Conservation (phyloP, 2,113 vertebrate genomes). For the Centropristis striata region DNA sequence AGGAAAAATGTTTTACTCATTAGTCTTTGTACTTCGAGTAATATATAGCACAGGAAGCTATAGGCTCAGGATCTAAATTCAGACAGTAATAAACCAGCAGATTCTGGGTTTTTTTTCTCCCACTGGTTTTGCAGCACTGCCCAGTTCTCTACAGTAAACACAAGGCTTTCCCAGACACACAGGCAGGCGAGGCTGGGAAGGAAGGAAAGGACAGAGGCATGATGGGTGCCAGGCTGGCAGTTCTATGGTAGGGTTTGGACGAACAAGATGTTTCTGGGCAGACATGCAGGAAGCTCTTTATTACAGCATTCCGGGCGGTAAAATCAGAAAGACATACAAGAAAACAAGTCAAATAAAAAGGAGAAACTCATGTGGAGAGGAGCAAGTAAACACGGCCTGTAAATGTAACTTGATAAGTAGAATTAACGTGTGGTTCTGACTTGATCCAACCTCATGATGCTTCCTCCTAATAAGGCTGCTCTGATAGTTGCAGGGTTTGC, state of each 20-base stretch:
- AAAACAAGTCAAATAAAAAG: conserved; percentile 2
- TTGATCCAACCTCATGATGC: background rate
- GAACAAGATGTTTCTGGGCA: conserved; percentile 49
- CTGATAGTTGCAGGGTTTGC: background rate
- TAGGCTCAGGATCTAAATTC: conserved; percentile 7
- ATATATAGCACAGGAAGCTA: conserved; percentile 6
- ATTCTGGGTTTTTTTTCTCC: conserved; percentile 26
- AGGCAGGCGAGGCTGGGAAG: conserved; percentile 9
- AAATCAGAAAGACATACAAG: conserved; percentile 25
- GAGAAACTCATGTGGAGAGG: background rate
- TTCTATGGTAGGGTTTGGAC: conserved; percentile 15
- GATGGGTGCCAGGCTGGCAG: conserved; percentile 24
- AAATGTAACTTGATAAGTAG: background rate
- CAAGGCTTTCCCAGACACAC: conserved; percentile 30
- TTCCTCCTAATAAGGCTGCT: conserved; percentile 3
- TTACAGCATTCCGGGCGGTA: conserved; percentile 22
- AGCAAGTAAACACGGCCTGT: background rate
- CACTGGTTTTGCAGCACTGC: conserved; percentile 19
- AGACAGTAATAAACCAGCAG: conserved; percentile 32
- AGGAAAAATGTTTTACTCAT: conserved; percentile 36
- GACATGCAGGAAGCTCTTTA: conserved; percentile 10
- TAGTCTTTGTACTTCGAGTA: background rate
- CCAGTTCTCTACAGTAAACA: conserved; percentile 31
- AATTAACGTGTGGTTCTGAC: background rate
- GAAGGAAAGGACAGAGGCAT: conserved; percentile 5